A percentile compares a stretch with the other conserved stretches of the same genome.
Evolutionary conservation across 1,140 invertebrate species (phyloP).

Genomic region (Drosophila kurseongensis): DNA sequence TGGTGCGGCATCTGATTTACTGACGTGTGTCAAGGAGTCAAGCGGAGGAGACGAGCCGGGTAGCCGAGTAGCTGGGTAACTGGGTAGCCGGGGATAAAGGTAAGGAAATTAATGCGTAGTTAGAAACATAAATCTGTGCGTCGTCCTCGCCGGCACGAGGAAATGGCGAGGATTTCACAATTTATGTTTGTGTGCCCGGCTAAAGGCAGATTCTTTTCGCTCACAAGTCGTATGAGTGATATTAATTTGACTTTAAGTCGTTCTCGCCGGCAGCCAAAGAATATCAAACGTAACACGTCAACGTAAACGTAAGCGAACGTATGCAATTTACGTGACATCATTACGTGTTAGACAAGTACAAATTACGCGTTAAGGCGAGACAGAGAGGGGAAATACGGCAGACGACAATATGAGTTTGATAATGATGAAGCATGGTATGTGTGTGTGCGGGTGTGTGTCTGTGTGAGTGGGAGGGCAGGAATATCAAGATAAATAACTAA

Average conservation of each 20-base stretch:
- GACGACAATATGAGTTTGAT: conserved; percentile 80
- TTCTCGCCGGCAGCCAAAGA: conserved; percentile 21
- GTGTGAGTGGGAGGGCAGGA: conserved; percentile 15
- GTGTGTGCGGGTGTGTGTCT: conserved; percentile 23
- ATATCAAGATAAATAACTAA: conserved; percentile 78
- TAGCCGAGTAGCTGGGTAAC: too few species aligned
- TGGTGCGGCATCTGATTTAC: conserved; percentile 68
- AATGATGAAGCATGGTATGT: conserved; percentile 75
- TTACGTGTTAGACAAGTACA: conserved; percentile 83
- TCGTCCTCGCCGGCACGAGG: conserved; percentile 23
- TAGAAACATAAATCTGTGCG: conserved; percentile 80
- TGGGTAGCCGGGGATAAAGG: conserved; percentile 54
- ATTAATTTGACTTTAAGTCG: conserved; percentile 81
- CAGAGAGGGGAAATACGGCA: conserved; percentile 30
- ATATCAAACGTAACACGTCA: conserved; percentile 70
- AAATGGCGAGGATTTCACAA: conserved; percentile 72
- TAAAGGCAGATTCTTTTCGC: conserved; percentile 27
- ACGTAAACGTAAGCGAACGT: conserved; percentile 75
- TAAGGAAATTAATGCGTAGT: conserved; percentile 83
- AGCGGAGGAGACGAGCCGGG: too few species aligned
- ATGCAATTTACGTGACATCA: conserved; percentile 84
- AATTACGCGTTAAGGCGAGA: conserved; percentile 55
- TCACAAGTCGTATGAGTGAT: conserved; percentile 72
- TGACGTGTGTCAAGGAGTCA: conserved; percentile 72
- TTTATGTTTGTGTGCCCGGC: conserved; percentile 54